phyloP scores from a whole-genome alignment of 2,113 vertebrate species.

The Dasypus novemcinctus region DNA sequence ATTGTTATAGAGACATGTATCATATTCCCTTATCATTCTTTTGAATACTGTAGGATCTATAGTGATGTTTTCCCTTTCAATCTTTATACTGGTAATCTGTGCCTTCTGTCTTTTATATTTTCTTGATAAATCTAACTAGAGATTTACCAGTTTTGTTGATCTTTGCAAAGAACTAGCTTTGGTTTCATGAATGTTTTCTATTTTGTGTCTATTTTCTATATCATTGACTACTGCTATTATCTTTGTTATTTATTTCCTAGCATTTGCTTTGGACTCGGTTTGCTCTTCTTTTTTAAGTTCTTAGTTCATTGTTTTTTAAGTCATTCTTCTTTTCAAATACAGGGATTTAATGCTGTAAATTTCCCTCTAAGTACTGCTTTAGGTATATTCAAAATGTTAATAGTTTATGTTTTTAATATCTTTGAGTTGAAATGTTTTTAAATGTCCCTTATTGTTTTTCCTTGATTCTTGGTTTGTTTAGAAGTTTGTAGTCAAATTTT shows the following conservation, averaged over 20 bases:
- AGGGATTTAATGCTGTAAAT: no score
- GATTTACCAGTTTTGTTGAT: no score
- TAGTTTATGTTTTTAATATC: not conserved
- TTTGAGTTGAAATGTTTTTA: not conserved
- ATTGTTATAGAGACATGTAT: not conserved
- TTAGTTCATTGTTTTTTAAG: no score
- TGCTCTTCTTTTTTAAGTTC: not conserved
- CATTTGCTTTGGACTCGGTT: not conserved
- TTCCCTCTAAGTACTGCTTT: not conserved
- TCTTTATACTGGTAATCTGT: not conserved
- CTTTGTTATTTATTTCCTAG: not conserved
- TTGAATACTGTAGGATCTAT: no score
- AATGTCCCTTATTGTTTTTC: not conserved
- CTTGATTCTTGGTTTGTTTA: not conserved
- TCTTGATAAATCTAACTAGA: not conserved
- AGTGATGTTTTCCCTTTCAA: no score
- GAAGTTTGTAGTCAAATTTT: not conserved
- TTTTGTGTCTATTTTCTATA: not conserved
- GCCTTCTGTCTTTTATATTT: not conserved
- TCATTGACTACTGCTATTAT: not conserved
- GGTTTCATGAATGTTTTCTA: no score
- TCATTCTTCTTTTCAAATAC: no score
- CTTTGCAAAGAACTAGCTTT: no score
- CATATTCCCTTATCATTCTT: not conserved
- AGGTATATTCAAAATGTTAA: not conserved